Evolutionary conservation across 2,888 invertebrate genomes (phyloP).

Genomic region (Heliconius ethilla): DNA sequence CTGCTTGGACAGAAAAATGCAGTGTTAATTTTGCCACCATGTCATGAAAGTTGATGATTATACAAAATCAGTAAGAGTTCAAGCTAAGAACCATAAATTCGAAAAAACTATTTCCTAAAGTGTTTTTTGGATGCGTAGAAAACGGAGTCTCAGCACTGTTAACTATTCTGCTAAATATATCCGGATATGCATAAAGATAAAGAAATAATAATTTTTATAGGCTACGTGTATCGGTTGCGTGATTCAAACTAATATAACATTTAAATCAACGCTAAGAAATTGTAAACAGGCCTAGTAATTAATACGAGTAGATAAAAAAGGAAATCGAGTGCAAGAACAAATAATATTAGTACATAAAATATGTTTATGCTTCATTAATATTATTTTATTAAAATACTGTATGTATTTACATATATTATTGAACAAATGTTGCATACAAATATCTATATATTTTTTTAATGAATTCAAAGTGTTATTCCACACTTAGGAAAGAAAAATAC

Average conservation of each 20-base stretch:
- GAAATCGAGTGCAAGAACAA: slow-evolving; percentile 9
- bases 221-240: slow-evolving; percentile 7
- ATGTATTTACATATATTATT: no score
- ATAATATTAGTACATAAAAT: background rate
- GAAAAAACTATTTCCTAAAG: no score
- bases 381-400: no score
- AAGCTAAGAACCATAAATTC: no score
- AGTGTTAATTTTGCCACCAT: no score
- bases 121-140: background rate
- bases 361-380: background rate
- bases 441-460: no score
- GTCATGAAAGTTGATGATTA: no score
- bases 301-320: slow-evolving; percentile 16
- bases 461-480: no score
- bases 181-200: background rate
- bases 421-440: no score
- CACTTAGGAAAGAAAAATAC: no score
- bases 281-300: slow-evolving; percentile 18
- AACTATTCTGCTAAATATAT: background rate
- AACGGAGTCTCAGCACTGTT: background rate
- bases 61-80: no score
- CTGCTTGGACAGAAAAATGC: no score
- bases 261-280: slow-evolving; percentile 24
- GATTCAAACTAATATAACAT: slow-evolving; percentile 11
- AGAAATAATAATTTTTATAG: background rate